phyloP scores from a whole-genome alignment of 1,140 invertebrate species.

The Ditylenchus dipsaci region DNA sequence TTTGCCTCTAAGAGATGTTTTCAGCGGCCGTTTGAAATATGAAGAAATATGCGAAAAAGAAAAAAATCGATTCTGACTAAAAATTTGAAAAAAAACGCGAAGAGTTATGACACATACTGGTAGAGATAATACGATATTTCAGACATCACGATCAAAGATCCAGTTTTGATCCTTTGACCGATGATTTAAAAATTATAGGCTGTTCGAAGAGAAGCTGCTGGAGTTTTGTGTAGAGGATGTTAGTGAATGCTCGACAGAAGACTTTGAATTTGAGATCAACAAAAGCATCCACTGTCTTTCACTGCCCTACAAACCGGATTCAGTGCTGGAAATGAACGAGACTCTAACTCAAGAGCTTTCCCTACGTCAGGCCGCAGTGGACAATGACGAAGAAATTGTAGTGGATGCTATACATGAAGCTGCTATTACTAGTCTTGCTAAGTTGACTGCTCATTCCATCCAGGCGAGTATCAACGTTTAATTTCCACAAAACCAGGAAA shows the following conservation, averaged over 20 bases:
- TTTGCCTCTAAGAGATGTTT: too few relatives aligned
- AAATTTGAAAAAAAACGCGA: too few relatives aligned
- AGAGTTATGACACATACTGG: too few relatives aligned
- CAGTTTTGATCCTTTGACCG: not conserved
- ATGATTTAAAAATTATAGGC: slow-evolving; percentile 20
- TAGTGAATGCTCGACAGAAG: slow-evolving; percentile 32
- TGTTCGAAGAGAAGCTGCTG: slow-evolving; percentile 31
- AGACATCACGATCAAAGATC: too few relatives aligned
- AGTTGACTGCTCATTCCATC: slow-evolving; percentile 38
- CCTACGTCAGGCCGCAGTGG: slow-evolving; percentile 10
- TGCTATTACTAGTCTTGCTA: slow-evolving; percentile 27
- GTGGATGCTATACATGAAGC: slow-evolving; percentile 33
- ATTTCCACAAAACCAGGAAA: too few relatives aligned
- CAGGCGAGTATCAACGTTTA: slow-evolving; percentile 18
- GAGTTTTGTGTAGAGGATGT: slow-evolving; percentile 39
- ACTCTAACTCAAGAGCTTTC: slow-evolving; percentile 11
- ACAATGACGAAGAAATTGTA: slow-evolving; percentile 17
- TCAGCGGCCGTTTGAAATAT: too few relatives aligned
- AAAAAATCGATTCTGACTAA: too few relatives aligned
- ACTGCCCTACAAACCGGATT: slow-evolving; percentile 36
- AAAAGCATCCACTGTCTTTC: slow-evolving; percentile 14
- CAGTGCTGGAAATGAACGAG: slow-evolving; percentile 11
- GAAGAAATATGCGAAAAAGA: too few relatives aligned
- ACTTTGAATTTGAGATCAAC: slow-evolving; percentile 32
- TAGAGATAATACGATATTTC: too few relatives aligned